Evolutionary conservation across 2,888 invertebrate genomes (phyloP).

Genomic region (Meliscaeva auricollis): DNA sequence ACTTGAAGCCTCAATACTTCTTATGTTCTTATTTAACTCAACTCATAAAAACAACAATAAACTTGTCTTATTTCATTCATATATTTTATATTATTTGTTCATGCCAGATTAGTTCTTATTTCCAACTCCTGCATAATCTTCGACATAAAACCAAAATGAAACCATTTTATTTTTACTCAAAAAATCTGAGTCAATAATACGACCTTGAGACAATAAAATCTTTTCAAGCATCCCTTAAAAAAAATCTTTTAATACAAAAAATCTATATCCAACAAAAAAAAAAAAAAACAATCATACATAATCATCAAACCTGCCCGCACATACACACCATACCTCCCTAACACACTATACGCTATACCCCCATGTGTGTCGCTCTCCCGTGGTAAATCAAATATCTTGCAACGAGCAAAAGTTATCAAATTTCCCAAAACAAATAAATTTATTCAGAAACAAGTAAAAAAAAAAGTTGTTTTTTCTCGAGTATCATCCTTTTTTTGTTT

Average conservation of each 20-base stretch:
- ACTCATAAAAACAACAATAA: neutral
- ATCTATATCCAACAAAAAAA: conserved; percentile 2
- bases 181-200: neutral
- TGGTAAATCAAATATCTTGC: conserved; percentile 57
- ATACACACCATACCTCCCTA: neutral
- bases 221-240: conserved; percentile 22
- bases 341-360: neutral
- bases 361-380: conserved; percentile 18
- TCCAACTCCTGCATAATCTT: neutral
- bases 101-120: neutral
- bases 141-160: conserved; percentile 20
- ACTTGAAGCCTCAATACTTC: too few relatives aligned
- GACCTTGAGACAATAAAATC: conserved; percentile 41
- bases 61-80: neutral
- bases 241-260: conserved; percentile 43
- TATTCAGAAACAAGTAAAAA: conserved; percentile 42
- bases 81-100: neutral
- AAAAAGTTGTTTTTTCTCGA: conserved; percentile 57
- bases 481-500: conserved; percentile 47
- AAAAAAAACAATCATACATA: conserved; percentile 1
- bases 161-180: neutral
- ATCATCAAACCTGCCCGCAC: neutral
- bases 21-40: too few relatives aligned
- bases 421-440: conserved; percentile 66
- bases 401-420: conserved; percentile 65